Conservation (phyloP, 2,113 vertebrate species). For the Alligator mississippiensis region DNA sequence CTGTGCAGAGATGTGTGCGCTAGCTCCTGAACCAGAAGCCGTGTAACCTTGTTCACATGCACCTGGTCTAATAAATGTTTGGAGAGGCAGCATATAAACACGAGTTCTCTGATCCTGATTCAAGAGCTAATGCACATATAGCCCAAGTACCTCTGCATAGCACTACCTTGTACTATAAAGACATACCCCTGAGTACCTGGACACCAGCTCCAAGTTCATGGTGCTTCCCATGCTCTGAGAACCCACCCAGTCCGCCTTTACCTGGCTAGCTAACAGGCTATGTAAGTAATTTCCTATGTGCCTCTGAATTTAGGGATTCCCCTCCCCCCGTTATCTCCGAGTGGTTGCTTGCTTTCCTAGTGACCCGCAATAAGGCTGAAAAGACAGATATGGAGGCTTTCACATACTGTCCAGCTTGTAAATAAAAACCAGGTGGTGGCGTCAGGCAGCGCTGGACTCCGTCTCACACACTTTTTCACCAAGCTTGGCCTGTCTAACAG, state of each 20-base stretch:
- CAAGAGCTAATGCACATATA: too few species aligned
- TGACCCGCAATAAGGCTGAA: background rate
- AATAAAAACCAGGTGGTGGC: background rate
- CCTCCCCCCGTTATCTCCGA: background rate
- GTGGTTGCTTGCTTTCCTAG: background rate
- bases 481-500: rapidly evolving
- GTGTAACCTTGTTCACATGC: too few species aligned
- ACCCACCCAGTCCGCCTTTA: background rate
- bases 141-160: too few species aligned
- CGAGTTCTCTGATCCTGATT: too few species aligned
- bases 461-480: background rate
- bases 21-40: too few species aligned
- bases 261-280: background rate
- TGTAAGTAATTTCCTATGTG: rapidly evolving
- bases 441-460: rapidly evolving
- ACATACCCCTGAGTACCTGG: background rate
- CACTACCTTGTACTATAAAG: too few species aligned
- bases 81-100: too few species aligned
- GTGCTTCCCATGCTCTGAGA: background rate
- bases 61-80: too few species aligned
- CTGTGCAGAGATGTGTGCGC: too few species aligned
- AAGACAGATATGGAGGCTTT: background rate
- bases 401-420: background rate
- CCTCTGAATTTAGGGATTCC: background rate
- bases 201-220: background rate